Percentiles rank a stretch among this genome's conserved stretches.
phyloP scores from a whole-genome alignment of 2,113 vertebrate genomes.

The Cricetomys ansorgei region DNA sequence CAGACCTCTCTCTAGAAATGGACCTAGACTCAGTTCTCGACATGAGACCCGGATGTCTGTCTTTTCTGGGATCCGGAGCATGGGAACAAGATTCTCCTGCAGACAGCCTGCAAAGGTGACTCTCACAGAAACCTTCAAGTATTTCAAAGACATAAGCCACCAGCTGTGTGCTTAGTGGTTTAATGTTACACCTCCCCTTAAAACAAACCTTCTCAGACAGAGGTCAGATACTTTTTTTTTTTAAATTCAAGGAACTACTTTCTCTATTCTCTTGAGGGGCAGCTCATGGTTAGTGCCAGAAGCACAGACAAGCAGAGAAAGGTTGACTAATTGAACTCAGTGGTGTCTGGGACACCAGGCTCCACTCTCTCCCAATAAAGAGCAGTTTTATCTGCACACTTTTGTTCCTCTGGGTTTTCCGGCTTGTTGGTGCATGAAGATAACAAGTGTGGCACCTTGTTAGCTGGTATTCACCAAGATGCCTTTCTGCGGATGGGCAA shows the following conservation, averaged over 20 bases:
- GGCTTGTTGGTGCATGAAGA: no score
- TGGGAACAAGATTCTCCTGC: no score
- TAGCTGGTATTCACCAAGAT: not conserved
- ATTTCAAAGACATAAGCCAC: not conserved
- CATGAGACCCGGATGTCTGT: no score
- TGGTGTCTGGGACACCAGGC: not conserved
- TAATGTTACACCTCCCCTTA: not conserved
- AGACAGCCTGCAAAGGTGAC: not conserved
- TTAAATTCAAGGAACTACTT: not conserved
- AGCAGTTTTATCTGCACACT: not conserved
- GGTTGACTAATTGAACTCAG: not conserved
- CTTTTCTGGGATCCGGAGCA: not conserved
- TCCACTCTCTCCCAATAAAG: not conserved
- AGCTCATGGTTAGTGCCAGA: not conserved
- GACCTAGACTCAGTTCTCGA: not conserved
- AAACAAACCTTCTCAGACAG: not conserved
- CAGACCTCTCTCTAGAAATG: not conserved
- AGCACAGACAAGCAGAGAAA: not conserved
- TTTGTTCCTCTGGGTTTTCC: not conserved
- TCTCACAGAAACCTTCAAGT: not conserved
- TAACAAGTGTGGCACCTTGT: fast-evolving
- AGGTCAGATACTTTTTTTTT: not conserved
- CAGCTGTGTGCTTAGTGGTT: not conserved
- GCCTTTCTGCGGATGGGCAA: fast-evolving
- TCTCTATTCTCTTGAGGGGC: not conserved